Base-by-base conservation (phyloP, 2,113 vertebrate genomes). In the Cacatua alba region DNA sequence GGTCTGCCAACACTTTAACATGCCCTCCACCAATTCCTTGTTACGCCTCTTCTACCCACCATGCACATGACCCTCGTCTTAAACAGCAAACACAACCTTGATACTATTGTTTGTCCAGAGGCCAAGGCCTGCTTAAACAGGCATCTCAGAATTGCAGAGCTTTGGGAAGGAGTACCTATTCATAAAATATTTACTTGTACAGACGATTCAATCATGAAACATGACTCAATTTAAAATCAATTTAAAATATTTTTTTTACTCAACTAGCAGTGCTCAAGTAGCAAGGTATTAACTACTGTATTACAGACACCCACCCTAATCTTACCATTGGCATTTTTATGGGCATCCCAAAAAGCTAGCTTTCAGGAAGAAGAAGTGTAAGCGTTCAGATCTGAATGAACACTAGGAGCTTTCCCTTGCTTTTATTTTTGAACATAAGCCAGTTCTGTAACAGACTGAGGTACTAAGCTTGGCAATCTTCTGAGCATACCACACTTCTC, bases 271-370 rank as follows among this genome's bases (percentile, higher is more conserved):
- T 15, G 82, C 16, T 23, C 52, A 84, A 52, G 17, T 33, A 74
- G 53, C 53, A 51, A 62, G 25, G 39, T 46, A 84, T 25, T 26
- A 37, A 72, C 26, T 68, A 26, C 4, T 52, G 8, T 28, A 31
- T 13, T 57, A 70, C 0, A 46, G 33, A 46, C 31, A 76, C 7
- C 0, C 5, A 25, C 19, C 11, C 25, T 21, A 39, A 41, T 33
- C 8, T n/a, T 33, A 64, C n/a, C 48, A n/a, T 0, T 25, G 16
- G 14, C 10, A 51, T 31, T 53, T 14, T 37, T 49, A 49, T 1
- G 7, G 19, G 33, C 43, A 84, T n/a, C 29, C 24, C 44, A 67
- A 35, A 84, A 79, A 55, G 9, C n/a, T 63, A 46, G 8, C 26
- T 87, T 70, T 20, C 37, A 70, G 18, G 23, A 83, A 33, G 12